These are phyloP conservation scores for Dipodomys ordii DNA, from an alignment of 2,113 vertebrate genomes.

Conservation along the genomic window DNA sequence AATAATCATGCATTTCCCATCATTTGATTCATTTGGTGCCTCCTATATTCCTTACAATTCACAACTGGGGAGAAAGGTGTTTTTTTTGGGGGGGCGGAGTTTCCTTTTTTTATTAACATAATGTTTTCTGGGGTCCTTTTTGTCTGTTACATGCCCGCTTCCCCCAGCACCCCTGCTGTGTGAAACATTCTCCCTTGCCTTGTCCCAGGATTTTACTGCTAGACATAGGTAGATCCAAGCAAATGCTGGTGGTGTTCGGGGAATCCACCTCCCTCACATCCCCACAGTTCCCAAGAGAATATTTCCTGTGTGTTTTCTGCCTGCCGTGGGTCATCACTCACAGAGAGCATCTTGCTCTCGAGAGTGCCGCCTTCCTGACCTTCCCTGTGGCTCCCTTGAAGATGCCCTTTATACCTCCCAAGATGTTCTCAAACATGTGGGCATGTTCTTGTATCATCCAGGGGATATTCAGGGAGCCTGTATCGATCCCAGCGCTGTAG, in stretches of 20 bases:
- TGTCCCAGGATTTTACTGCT: neutral
- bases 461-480: neutral
- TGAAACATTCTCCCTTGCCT: neutral
- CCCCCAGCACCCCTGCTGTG: too few relatives aligned
- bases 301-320: neutral
- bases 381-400: neutral
- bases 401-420: neutral
- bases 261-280: neutral
- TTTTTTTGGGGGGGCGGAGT: neutral
- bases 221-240: neutral
- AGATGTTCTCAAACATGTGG: neutral
- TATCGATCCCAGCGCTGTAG: neutral
- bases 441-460: fast-evolving
- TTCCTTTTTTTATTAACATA: neutral
- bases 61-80: neutral
- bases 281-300: neutral
- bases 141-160: fast-evolving
- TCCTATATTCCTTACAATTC: neutral
- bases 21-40: neutral
- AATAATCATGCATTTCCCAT: neutral
- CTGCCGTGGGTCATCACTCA: neutral
- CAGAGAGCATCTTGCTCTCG: neutral
- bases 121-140: neutral
- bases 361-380: neutral
- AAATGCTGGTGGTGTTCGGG: neutral